Conservation (phyloP, 1,140 invertebrate genomes). For the Amyelois transitella region DNA sequence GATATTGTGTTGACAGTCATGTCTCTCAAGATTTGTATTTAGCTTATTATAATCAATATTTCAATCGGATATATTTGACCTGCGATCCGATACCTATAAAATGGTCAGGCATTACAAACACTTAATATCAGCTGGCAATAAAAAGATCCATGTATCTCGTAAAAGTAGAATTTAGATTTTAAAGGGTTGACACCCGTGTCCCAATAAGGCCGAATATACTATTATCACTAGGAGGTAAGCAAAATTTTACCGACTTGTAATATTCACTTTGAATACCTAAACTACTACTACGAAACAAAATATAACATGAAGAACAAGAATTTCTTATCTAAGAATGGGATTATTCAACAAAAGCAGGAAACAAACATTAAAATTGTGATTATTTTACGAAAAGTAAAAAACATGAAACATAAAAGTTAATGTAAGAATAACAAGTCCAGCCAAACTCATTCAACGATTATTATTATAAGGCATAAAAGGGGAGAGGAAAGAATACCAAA, state of each 20-base stretch:
- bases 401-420: neutral
- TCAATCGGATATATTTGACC: no score
- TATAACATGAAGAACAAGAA: no score
- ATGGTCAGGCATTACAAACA: neutral
- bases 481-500: slow-evolving; percentile 22
- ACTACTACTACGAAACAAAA: no score
- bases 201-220: no score
- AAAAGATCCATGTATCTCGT: neutral
- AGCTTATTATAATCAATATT: slow-evolving; percentile 7
- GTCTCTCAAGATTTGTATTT: slow-evolving; percentile 4
- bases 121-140: neutral
- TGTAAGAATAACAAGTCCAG: neutral
- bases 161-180: neutral
- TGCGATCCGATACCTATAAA: neutral
- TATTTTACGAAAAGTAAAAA: neutral
- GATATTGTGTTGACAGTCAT: no score
- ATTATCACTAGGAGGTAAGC: no score
- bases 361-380: neutral
- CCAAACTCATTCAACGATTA: slow-evolving; percentile 20
- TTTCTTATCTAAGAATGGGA: no score
- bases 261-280: no score
- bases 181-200: no score
- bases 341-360: no score
- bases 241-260: no score
- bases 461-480: slow-evolving; percentile 28